Evolutionary conservation across 2,113 vertebrate species (phyloP).

Genomic region (Rostratula benghalensis): DNA sequence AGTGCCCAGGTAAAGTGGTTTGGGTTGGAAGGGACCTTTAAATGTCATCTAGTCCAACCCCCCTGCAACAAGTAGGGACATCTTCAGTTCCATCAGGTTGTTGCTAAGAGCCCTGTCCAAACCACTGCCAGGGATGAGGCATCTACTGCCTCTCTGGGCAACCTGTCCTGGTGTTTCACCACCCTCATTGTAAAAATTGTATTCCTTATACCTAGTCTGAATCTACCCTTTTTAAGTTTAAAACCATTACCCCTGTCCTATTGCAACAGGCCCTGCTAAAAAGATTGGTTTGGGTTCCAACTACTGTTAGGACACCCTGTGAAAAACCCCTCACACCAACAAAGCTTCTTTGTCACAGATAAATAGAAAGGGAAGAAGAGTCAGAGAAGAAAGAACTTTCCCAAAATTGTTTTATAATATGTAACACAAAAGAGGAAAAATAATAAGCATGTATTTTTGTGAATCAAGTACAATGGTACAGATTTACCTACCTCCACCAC

Average conservation of each 20-base stretch:
- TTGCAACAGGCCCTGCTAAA: not conserved
- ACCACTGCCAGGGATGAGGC: not conserved
- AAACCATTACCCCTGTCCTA: not conserved
- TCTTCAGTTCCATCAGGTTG: not conserved
- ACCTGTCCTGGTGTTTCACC: not conserved
- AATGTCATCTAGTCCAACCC: not conserved
- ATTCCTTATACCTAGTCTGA: not conserved
- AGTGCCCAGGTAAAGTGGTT: not conserved
- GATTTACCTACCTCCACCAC: not conserved
- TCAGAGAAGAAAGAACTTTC: not conserved
- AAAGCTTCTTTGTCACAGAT: not conserved
- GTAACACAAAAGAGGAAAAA: not conserved
- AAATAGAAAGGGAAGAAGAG: not conserved
- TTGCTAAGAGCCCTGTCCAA: not conserved
- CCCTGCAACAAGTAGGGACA: not conserved
- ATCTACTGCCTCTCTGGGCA: not conserved
- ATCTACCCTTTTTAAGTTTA: not conserved
- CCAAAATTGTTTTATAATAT: not conserved
- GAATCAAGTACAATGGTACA: not conserved
- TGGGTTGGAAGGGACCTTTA: not conserved
- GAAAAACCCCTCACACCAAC: not conserved
- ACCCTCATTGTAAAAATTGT: not conserved
- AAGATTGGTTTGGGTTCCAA: not conserved
- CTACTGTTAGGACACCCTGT: not conserved
- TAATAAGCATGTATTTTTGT: not conserved